phyloP scores from a whole-genome alignment of 1,140 invertebrate genomes.

The Galleria mellonella region DNA sequence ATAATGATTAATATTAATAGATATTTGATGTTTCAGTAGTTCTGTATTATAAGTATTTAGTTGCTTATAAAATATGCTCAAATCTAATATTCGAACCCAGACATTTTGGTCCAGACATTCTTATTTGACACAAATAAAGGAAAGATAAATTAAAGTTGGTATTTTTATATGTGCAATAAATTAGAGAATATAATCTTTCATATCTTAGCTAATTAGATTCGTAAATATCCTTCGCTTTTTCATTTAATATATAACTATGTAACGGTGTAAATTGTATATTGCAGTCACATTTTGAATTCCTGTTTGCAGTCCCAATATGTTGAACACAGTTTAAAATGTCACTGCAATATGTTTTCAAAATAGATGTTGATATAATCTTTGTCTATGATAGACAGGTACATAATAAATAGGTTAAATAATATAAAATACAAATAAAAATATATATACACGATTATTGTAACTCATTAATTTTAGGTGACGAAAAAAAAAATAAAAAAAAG shows the following conservation, averaged over 20 bases:
- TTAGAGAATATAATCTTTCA: constrained; percentile 54
- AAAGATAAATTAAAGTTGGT: constrained; percentile 37
- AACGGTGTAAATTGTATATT: constrained; percentile 11
- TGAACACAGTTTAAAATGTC: constrained; percentile 15
- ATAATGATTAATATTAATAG: too few species aligned
- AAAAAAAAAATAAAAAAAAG: constrained; percentile 63
- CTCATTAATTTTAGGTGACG: constrained; percentile 60
- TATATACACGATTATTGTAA: constrained; percentile 70
- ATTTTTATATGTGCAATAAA: constrained; percentile 70
- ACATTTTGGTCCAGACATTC: too few species aligned
- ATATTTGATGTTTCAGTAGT: too few species aligned
- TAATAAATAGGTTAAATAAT: constrained; percentile 63
- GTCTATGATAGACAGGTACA: constrained; percentile 64
- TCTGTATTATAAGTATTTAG: too few species aligned
- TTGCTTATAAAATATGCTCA: too few species aligned
- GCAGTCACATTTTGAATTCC: constrained; percentile 17
- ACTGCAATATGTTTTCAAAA: constrained; percentile 32
- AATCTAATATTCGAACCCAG: too few species aligned
- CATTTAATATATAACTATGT: constrained; percentile 38
- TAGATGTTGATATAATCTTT: constrained; percentile 68
- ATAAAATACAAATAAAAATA: constrained; percentile 72
- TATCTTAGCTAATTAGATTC: constrained; percentile 68
- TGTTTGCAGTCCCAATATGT: constrained; percentile 8
- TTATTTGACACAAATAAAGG: too few species aligned
- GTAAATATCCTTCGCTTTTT: constrained; percentile 47